Percentiles rank a stretch among this genome's conserved stretches.
Evolutionary conservation across 1,140 invertebrate species (phyloP).

Genomic region (Euwallacea similis): DNA sequence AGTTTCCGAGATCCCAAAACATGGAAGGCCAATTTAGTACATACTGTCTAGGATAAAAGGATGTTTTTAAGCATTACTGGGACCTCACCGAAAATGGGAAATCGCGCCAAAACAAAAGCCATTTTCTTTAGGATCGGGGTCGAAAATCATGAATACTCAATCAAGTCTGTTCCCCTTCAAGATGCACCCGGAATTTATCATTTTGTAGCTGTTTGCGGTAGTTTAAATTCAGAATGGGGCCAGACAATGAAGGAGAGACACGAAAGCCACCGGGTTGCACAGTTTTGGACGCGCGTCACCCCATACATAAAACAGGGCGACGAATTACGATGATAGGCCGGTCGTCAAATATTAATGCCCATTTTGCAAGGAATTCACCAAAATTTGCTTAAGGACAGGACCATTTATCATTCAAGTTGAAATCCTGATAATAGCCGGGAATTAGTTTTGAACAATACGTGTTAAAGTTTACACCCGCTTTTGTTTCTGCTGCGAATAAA

Average conservation of each 20-base stretch:
- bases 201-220: background rate
- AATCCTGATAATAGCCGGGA: background rate
- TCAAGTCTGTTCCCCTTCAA: background rate
- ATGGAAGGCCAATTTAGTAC: too few relatives aligned
- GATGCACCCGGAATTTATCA: slow-evolving; percentile 15
- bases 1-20: too few relatives aligned
- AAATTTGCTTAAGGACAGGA: background rate
- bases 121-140: background rate
- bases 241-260: background rate
- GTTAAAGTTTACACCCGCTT: too few relatives aligned
- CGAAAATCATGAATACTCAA: slow-evolving; percentile 21
- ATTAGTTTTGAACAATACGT: too few relatives aligned
- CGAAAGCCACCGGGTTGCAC: slow-evolving; percentile 5
- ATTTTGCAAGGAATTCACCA: slow-evolving; percentile 3
- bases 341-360: slow-evolving; percentile 11
- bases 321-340: background rate
- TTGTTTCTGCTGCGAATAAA: too few relatives aligned
- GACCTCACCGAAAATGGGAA: background rate
- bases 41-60: background rate
- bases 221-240: slow-evolving; percentile 8
- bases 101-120: background rate
- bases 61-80: background rate
- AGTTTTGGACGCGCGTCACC: background rate
- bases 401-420: slow-evolving; percentile 10
- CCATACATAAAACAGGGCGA: slow-evolving; percentile 14